Conservation (phyloP, 2,113 vertebrate genomes). For the Mungos mungo region DNA sequence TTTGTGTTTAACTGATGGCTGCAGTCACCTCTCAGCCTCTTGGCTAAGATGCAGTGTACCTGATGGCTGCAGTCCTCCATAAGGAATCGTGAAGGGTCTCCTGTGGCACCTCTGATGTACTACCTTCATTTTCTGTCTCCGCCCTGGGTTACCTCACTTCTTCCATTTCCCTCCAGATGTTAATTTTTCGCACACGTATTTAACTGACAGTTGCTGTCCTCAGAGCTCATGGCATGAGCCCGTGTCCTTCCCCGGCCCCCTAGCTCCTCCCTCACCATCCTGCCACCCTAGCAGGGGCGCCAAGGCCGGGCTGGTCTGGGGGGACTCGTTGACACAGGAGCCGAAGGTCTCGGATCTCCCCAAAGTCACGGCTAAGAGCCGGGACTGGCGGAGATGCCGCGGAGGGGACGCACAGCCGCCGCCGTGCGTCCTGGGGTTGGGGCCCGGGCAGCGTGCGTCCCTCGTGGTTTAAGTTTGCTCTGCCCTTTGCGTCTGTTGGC, state of each 20-base stretch:
- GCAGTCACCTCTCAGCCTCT: background rate
- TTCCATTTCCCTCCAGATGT: background rate
- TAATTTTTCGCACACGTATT: background rate
- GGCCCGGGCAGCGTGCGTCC: background rate
- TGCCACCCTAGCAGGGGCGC: background rate
- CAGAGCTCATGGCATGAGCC: background rate
- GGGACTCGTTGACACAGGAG: fast-evolving
- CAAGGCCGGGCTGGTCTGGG: background rate
- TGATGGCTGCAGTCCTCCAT: background rate
- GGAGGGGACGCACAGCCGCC: fast-evolving
- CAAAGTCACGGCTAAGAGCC: fast-evolving
- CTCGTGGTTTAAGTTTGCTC: fast-evolving
- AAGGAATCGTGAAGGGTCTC: background rate
- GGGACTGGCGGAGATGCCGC: background rate
- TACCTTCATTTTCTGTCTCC: background rate
- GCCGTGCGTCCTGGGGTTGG: fast-evolving
- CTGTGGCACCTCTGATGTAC: fast-evolving
- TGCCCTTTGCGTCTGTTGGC: background rate
- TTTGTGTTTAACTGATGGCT: background rate
- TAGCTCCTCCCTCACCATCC: background rate
- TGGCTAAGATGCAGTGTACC: background rate
- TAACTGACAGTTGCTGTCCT: background rate
- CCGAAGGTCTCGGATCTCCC: background rate
- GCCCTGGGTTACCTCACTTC: background rate
- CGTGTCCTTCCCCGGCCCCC: background rate